Base-by-base conservation (phyloP, 2,888 invertebrate species). In the Macrophya alboannulata region DNA sequence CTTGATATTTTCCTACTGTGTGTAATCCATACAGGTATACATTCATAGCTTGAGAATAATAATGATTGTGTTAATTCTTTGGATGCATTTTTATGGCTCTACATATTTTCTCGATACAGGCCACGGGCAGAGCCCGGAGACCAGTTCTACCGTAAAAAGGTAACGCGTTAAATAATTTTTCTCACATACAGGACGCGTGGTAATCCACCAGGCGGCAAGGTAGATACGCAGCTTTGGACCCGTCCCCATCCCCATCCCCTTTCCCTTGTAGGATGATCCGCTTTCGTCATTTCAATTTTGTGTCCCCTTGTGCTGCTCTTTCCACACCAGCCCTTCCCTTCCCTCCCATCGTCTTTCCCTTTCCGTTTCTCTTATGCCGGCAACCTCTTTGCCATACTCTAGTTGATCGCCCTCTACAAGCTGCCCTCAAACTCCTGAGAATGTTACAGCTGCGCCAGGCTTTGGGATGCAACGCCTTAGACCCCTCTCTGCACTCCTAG, bases 261-360 rank as follows among this genome's bases (percentile, higher is more conserved):
- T 68, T 48, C 48, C 15, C 40, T 40, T 40, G 31, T 31, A 65
- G 82, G 82, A 82, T 91, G 92, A 92, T 92, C 92, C 92, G 92
- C 91, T 92, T 92, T 92, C 91, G 90, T 91, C 91, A 91, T 92
- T 92, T 92, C 91, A 91, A 92, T 92, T 92, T 91, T 90, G 90
- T 88, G 90, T 91, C 90, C 90, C 89, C 87, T 87, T 86, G 86
- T 89, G 89, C 89, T 89, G 89, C 88, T 87, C 87, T 87, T 83
- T 83, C 83, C 51, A 17, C 48, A 45, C 31, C 83, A 83, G 45
- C 45, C 83, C 43, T 51, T 17, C 83, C 25, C 43, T 9, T 31
- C 48, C n/a, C 68, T 59, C 10, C n/a, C n/a, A n/a, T n/a, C n/a
- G n/a, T 74, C 76, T 25, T 51, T 3, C 51, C 25, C 21, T 62